Evolutionary conservation across 2,888 invertebrate species (phyloP).

Genomic region (Gisinianus flammeolus): DNA sequence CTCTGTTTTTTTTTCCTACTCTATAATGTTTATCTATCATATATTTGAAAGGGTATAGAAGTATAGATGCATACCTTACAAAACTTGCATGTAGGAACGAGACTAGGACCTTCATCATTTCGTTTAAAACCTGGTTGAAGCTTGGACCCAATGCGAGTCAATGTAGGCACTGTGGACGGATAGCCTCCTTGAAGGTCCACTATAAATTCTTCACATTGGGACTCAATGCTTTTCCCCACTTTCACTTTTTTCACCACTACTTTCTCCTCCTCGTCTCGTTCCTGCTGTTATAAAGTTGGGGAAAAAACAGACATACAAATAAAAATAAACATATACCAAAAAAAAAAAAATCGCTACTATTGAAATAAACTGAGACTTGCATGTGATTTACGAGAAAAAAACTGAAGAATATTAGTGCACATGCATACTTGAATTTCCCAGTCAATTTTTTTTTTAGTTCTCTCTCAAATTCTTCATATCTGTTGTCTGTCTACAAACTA

Average conservation of each 20-base stretch:
- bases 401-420: no score
- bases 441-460: no score
- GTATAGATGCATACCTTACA: background rate
- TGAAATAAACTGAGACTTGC: no score
- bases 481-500: no score
- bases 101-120: background rate
- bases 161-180: slow-evolving; percentile 40
- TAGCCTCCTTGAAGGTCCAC: slow-evolving; percentile 39
- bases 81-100: background rate
- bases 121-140: slow-evolving; percentile 13
- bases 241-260: background rate
- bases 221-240: slow-evolving; percentile 3
- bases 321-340: background rate
- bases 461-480: no score
- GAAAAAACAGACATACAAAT: background rate
- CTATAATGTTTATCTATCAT: background rate
- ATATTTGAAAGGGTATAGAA: background rate
- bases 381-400: no score
- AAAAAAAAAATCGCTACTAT: no score
- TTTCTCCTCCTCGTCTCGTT: no score
- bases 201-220: slow-evolving; percentile 43
- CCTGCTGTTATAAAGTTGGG: no score
- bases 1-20: background rate
- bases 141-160: slow-evolving; percentile 40
- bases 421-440: no score